Evolutionary conservation across 2,888 invertebrate genomes (phyloP), one percentile per base, ranked within the genome.

Genomic region (Cosmia trapezina): DNA sequence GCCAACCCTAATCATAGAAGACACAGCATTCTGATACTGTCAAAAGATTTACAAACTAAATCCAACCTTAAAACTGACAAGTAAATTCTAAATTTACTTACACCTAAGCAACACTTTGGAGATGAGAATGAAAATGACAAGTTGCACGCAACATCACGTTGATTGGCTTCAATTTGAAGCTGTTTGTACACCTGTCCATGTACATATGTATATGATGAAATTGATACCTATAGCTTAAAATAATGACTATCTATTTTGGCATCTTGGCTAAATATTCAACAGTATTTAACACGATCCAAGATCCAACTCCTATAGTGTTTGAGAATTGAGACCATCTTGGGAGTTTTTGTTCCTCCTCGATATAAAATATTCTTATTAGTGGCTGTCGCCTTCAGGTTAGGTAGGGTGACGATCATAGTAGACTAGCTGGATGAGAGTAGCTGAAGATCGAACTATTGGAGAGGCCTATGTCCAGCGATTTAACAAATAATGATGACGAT

Each of bases 1-100:
- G 69, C 47, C 83, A 83, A 76, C 83, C 85, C 83, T 85, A 83
- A 64, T 62, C n/a, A 0, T 37, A 71, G 57, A 64, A 70, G 49
- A 73, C 47, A 62, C 49, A 75, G 69, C 60, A 68, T 37, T 76
- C 49, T 11, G 45, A 67, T 47, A 62, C 65, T 71, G 57, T 56
- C 47, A 19, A 51, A 68, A 71, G 45, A 63, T 62, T 49, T 33
- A 41, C 54, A 63, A 64, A n/a, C 43, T 7, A 68, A 80, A 70
- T 43, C 12, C 57, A 49, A 53, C 61, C 64, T 59, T 75, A 79
- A 41, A 41, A 2, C 41, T 41, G 19, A 51, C 11, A 1, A n/a
- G 2, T 51, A 62, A 56, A 76, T 56, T 56, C 2, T 33, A 76
- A 51, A 67, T 47, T 81, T 41, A 53, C 47, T 41, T 56, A 37